Percentiles rank a stretch among this genome's conserved stretches.
These are phyloP conservation scores for Drosophila diplacantha DNA, from an alignment of 2,888 invertebrate species.

Conservation along the genomic window DNA sequence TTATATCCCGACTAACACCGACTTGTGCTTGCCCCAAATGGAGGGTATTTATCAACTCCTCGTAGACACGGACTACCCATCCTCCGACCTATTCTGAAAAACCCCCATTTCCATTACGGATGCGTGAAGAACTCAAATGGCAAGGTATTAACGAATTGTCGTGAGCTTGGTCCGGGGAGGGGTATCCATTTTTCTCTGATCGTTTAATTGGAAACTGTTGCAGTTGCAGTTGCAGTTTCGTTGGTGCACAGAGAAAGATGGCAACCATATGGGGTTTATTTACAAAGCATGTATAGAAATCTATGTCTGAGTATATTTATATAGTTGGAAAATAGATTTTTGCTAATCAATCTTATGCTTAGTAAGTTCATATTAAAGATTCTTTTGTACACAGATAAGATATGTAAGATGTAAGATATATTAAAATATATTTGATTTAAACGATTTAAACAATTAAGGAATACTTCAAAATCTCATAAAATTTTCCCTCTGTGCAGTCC, in stretches of 20 bases:
- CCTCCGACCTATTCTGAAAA: slow-evolving; percentile 11
- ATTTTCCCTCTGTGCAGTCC: slow-evolving; percentile 40
- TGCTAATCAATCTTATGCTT: not conserved
- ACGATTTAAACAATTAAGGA: no score
- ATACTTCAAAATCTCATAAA: not conserved
- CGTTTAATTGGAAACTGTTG: slow-evolving; percentile 77
- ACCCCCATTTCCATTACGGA: slow-evolving; percentile 44
- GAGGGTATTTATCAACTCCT: slow-evolving; percentile 65
- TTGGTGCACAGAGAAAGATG: slow-evolving; percentile 15
- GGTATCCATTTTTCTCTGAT: slow-evolving; percentile 65
- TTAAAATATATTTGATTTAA: no score
- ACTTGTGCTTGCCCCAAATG: slow-evolving; percentile 67
- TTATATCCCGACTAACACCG: slow-evolving; percentile 59
- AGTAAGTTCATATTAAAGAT: not conserved
- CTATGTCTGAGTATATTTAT: not conserved
- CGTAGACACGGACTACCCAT: slow-evolving; percentile 26
- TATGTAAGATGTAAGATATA: not conserved
- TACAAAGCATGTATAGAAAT: not conserved
- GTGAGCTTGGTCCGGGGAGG: slow-evolving; percentile 50
- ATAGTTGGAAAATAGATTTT: no score
- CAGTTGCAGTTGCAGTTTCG: slow-evolving; percentile 54
- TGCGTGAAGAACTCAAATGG: slow-evolving; percentile 75
- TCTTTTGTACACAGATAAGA: accelerated
- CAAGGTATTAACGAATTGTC: slow-evolving; percentile 74
- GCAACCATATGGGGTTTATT: not conserved